phyloP scores from a whole-genome alignment of 2,888 invertebrate genomes.

The Nomada ruficornis region DNA sequence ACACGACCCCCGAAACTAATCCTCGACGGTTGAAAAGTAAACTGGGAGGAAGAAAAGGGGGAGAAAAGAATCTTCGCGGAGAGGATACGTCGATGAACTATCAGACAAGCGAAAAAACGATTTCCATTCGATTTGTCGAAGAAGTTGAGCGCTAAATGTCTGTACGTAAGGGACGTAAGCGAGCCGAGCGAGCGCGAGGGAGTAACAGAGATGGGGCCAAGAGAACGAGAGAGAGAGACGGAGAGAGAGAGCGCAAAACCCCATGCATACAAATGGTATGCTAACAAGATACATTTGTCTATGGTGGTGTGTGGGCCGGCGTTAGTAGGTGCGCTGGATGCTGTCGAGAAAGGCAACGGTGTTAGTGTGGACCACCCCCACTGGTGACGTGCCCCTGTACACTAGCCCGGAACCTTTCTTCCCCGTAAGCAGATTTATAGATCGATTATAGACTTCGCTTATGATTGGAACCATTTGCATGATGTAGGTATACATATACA shows the following conservation, averaged over 20 bases:
- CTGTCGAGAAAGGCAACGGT: slow-evolving; percentile 51
- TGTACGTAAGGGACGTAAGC: slow-evolving; percentile 72
- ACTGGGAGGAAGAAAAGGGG: background rate
- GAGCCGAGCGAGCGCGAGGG: slow-evolving; percentile 51
- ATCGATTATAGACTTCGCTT: slow-evolving; percentile 84
- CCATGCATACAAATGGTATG: slow-evolving; percentile 84
- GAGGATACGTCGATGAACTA: slow-evolving; percentile 44
- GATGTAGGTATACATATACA: slow-evolving; percentile 77
- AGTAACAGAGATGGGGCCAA: slow-evolving; percentile 22
- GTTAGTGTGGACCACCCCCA: slow-evolving; percentile 60
- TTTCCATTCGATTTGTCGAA: slow-evolving; percentile 81
- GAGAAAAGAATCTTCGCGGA: slow-evolving; percentile 36
- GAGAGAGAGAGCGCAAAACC: slow-evolving; percentile 76
- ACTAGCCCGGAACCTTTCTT: slow-evolving; percentile 66
- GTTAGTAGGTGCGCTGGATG: slow-evolving; percentile 65
- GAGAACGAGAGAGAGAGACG: slow-evolving; percentile 19
- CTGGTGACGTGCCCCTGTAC: slow-evolving; percentile 61
- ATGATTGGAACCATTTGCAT: slow-evolving; percentile 84
- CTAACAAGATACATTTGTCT: slow-evolving; percentile 84
- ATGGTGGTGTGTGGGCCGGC: slow-evolving; percentile 75
- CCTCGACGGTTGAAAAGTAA: background rate
- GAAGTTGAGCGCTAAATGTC: slow-evolving; percentile 81
- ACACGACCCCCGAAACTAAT: too few species aligned
- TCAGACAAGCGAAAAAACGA: slow-evolving; percentile 70
- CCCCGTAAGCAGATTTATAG: slow-evolving; percentile 83